Evolutionary conservation across 92 coral and sea anemone genomes (phyloP), one percentile per base, ranked within the genome.

Genomic region (Desmophyllum pertusum): DNA sequence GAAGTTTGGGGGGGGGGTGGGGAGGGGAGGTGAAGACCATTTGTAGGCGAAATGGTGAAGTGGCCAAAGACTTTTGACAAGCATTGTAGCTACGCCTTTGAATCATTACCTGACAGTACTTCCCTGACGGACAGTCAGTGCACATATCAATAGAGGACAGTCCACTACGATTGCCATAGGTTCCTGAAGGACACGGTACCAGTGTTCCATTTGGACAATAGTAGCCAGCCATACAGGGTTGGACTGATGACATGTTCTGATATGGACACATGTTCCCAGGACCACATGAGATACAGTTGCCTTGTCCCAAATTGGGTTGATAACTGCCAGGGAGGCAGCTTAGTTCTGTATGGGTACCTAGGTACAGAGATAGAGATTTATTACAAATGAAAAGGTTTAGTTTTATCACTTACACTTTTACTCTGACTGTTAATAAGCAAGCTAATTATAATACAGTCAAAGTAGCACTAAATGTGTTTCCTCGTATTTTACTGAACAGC

Each of bases 201-300:
- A 84, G 91, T 30, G 90, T 89, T 31, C 99, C 99, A 85, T 91
- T 91, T 19, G 97, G 99, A 75, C 99, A 97, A 63, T 92, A 97
- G 63, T 87, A 92, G 57, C 99, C 99, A 42, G 89, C 91, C 75
- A 87, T 78, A 68, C 99, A 97, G 23, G 92, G 91, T 13, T 87
- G 85, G 31, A 93, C 96, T n/a, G 91, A 69, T 4, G 98, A 92
- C 98, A 92, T 96, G 80, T 96, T 96, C 76, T 92, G 90, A 83
- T 87, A 92, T 23, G 95, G 98, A 79, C 99, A 97, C 97, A 92
- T 93, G 41, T 88, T 97, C 19, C 99, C 99, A 29, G 90, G 78
- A n/a, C 87, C 81, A 74, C 99, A 97, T 1, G 86, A 38, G 35
- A 85, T 78, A 76, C 99, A 97, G 42, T 81, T 83, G 42, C 91